Base-by-base conservation (phyloP, 1,140 invertebrate species). In the Drosophila azteca region DNA sequence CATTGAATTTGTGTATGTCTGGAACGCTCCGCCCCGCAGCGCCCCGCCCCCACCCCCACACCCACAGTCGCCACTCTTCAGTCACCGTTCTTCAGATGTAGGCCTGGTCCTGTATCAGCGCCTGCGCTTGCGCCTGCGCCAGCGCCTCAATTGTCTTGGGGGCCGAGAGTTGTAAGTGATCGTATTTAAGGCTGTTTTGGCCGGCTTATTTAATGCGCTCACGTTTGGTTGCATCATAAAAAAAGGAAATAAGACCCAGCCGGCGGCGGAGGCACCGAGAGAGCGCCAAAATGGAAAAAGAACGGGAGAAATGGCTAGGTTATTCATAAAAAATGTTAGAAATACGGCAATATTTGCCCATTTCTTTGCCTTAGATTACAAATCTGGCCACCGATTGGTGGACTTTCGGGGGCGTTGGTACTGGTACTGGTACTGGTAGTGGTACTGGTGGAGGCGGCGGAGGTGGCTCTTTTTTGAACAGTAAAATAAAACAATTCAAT, bases 1-100 rank as follows among this genome's bases (percentile, higher is more conserved):
- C 61, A 68, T 73, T 79, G 79, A 65, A 82, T 74, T 69, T 73
- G 35, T 39, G 35, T 39, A 39, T 57, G 73, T 69, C 68, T 72
- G 62, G 26, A 13, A 22, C 26, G 15, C 17, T 58, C 29, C 13
- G 22, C 6, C 17, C 15, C 31, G n/a, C n/a, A n/a, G n/a, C n/a
- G 15, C 17, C 63, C 29, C 13, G 22, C 6, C 17, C 15, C 31
- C 46, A 31, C 53, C 17, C 31, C 15, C 5, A 13, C 59, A 17
- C 3, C 11, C 11, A 17, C 11, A 43, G 24, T 15, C 3, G 2
- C 35, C 35, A 11, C 11, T 39, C 35, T 7, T 44, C 29, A 31
- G 29, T 31, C 7, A 31, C 29, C 15, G n/a, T 6, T 15, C 53
- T 6, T 15, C 53, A 17, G 41, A 22, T 29, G 20, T 17, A 41